phyloP scores from a whole-genome alignment of 1,140 invertebrate genomes.

The Pentalonia nigronervosa region DNA sequence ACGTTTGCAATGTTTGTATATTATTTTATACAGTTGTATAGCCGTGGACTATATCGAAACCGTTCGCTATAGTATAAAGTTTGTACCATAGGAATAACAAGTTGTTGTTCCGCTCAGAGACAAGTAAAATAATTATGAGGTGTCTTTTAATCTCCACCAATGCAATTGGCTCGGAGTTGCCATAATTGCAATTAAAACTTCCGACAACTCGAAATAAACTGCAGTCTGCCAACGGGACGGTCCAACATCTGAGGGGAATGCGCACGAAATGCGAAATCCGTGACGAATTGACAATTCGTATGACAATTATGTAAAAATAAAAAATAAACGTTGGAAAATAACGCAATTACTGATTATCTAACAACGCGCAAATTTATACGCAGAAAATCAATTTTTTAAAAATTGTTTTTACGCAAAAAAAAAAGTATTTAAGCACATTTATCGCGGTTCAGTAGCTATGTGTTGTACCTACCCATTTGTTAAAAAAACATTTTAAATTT shows the following conservation, averaged over 20 bases:
- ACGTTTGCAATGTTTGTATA: background rate
- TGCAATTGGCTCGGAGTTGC: background rate
- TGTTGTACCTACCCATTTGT: background rate
- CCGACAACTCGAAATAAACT: background rate
- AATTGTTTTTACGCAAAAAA: no score
- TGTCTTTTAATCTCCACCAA: background rate
- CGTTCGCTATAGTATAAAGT: background rate
- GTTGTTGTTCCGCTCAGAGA: background rate
- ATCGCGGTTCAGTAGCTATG: background rate
- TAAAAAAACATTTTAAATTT: background rate
- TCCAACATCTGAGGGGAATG: no score
- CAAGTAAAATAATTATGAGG: conserved; percentile 3
- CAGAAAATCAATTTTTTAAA: background rate
- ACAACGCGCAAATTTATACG: background rate
- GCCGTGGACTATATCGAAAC: background rate
- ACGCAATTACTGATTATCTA: background rate
- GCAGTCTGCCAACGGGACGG: background rate
- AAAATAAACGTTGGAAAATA: background rate
- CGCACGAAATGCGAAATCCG: background rate
- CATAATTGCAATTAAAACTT: conserved; percentile 34
- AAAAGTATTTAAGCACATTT: background rate
- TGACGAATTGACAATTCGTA: background rate
- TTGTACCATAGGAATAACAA: background rate
- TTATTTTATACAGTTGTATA: background rate
- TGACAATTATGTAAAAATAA: background rate